Evolutionary conservation across 2,797 vertebrate species (phyloP).

Genomic region (Nyctibius grandis): DNA sequence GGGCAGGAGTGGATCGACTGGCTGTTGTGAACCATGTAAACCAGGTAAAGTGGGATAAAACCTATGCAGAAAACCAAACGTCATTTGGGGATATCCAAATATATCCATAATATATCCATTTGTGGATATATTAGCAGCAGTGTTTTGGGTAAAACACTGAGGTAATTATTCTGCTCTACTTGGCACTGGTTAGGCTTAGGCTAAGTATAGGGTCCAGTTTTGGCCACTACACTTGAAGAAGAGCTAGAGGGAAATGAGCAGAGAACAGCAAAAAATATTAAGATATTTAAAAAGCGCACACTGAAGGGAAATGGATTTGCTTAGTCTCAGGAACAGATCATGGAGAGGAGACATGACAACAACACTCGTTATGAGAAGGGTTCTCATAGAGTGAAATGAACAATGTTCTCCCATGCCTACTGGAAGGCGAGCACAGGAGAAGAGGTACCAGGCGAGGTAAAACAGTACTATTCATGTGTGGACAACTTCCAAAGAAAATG

Average conservation of each 20-base stretch:
- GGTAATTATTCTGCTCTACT: slow-evolving; percentile 53
- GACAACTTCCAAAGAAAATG: slow-evolving; percentile 42
- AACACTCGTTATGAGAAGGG: background rate
- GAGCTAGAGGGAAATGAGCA: background rate
- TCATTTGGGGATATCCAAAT: background rate
- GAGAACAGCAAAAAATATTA: background rate
- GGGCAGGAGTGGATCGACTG: background rate
- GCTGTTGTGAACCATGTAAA: background rate
- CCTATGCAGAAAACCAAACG: background rate
- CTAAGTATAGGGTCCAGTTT: background rate
- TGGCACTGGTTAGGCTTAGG: background rate
- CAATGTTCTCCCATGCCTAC: background rate
- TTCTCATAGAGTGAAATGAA: background rate
- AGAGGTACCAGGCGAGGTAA: background rate
- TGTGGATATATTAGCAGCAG: background rate
- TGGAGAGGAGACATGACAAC: background rate
- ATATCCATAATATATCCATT: no score
- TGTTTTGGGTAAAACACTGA: background rate
- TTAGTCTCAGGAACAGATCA: background rate
- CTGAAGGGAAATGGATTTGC: background rate
- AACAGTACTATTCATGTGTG: background rate
- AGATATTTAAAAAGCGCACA: background rate
- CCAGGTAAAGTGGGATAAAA: background rate
- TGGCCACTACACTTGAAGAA: background rate
- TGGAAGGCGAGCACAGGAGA: background rate